phyloP scores from a whole-genome alignment of 2,113 vertebrate species.

The Bucco capensis region DNA sequence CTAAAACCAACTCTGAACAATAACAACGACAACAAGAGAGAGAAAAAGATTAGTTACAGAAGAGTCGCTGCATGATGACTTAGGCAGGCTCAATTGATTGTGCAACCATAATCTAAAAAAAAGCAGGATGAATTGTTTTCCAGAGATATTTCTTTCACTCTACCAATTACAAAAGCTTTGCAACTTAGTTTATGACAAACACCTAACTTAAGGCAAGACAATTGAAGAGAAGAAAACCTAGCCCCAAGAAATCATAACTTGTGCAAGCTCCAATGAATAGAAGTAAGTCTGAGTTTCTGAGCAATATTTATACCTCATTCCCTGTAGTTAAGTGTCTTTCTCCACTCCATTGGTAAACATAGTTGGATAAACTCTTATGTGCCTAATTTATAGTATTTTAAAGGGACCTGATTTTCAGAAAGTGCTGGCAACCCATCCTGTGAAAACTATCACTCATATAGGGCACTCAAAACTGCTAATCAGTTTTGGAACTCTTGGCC shows the following conservation, averaged over 20 bases:
- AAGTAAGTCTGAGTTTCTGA: background rate
- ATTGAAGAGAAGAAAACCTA: background rate
- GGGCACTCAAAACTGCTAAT: background rate
- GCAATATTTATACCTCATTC: background rate
- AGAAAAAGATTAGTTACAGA: conserved; percentile 17
- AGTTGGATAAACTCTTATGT: background rate
- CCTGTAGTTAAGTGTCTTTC: background rate
- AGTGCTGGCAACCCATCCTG: background rate
- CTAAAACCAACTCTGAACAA: conserved; percentile 25
- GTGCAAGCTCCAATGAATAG: background rate
- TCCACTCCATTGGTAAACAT: background rate
- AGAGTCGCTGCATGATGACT: background rate
- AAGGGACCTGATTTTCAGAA: background rate
- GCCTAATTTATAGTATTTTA: background rate
- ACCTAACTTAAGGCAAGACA: background rate
- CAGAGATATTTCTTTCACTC: background rate
- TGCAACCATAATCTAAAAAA: background rate
- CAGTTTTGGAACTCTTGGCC: background rate
- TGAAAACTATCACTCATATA: background rate
- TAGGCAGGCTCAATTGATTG: background rate
- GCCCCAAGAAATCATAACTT: background rate
- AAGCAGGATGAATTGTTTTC: background rate
- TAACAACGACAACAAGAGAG: background rate
- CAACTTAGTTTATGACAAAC: background rate
- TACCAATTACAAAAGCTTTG: background rate